These are phyloP conservation scores for Cariama cristata DNA, from an alignment of 2,113 vertebrate species.

Conservation along the genomic window DNA sequence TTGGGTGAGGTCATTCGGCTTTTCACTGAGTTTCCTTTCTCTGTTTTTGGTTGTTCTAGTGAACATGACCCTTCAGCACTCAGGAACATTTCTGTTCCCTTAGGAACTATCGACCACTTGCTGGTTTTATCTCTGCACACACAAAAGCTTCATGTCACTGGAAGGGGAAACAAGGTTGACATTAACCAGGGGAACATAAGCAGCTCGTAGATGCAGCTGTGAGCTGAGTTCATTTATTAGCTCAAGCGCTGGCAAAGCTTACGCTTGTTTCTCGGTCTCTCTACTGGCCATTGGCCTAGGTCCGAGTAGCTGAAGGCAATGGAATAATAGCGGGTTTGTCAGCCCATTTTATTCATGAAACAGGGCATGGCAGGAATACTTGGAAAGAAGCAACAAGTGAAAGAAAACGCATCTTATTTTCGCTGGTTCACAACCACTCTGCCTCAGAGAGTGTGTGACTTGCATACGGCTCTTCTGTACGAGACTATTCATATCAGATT, in stretches of 20 bases:
- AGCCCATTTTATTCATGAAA: slow-evolving; percentile 40
- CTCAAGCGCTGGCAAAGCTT: slow-evolving; percentile 62
- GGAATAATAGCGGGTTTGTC: slow-evolving; percentile 53
- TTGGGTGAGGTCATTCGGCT: slow-evolving; percentile 75
- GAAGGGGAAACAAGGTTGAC: slow-evolving; percentile 78
- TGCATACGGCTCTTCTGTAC: slow-evolving; percentile 18
- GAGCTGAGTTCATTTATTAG: slow-evolving; percentile 73
- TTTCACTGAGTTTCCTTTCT: slow-evolving; percentile 72
- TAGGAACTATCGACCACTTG: slow-evolving; percentile 57
- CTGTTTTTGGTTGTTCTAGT: slow-evolving; percentile 47
- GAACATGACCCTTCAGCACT: slow-evolving; percentile 57
- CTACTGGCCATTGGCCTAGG: slow-evolving; percentile 2
- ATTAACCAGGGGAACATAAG: slow-evolving; percentile 66
- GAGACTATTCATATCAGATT: slow-evolving; percentile 49
- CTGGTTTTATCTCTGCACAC: slow-evolving; percentile 77
- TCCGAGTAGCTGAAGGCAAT: slow-evolving; percentile 10
- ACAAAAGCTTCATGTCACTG: slow-evolving; percentile 78
- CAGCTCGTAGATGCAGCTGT: slow-evolving; percentile 70
- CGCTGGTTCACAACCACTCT: neutral
- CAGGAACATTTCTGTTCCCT: slow-evolving; percentile 70
- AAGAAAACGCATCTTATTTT: slow-evolving; percentile 30
- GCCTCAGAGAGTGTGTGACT: slow-evolving; percentile 23
- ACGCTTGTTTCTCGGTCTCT: slow-evolving; percentile 39
- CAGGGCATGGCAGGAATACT: neutral
- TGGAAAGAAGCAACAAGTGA: slow-evolving; percentile 33